phyloP scores from a whole-genome alignment of 2,888 invertebrate genomes.

The Dasysyrphus albostriatus region DNA sequence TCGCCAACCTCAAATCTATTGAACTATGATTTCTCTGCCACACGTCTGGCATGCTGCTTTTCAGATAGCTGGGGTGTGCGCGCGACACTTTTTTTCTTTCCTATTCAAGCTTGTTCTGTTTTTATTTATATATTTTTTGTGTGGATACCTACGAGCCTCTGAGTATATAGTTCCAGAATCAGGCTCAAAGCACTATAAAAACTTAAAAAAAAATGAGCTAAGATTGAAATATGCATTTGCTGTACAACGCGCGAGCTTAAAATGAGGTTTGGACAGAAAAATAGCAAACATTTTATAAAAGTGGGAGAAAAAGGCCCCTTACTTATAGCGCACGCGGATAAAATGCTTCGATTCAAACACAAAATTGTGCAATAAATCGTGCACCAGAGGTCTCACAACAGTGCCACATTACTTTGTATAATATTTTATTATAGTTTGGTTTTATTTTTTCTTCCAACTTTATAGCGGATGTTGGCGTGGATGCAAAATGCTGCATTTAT shows the following conservation, averaged over 20 bases:
- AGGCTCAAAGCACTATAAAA: conserved; percentile 23
- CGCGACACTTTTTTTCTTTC: conserved; percentile 55
- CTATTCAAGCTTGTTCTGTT: conserved; percentile 7
- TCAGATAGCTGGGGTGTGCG: conserved; percentile 59
- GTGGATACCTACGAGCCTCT: neutral
- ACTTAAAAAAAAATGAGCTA: conserved; percentile 17
- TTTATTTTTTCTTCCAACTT: conserved; percentile 5
- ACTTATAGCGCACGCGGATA: conserved; percentile 38
- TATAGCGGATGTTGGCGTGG: conserved; percentile 44
- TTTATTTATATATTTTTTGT: neutral
- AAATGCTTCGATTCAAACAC: conserved; percentile 66
- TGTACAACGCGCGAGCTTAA: conserved; percentile 10
- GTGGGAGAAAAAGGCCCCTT: conserved; percentile 55
- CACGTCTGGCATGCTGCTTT: conserved; percentile 70
- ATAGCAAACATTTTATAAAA: conserved; percentile 14
- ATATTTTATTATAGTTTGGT: conserved; percentile 21
- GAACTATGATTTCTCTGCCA: conserved; percentile 75
- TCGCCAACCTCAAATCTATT: conserved; percentile 66
- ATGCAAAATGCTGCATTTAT: conserved; percentile 54
- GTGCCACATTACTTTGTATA: conserved; percentile 79
- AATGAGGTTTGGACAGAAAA: conserved; percentile 50
- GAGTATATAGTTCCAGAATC: conserved; percentile 43
- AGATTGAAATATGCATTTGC: conserved; percentile 51
- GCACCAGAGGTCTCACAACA: conserved; percentile 82
- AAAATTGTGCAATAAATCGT: conserved; percentile 83